Evolutionary conservation across 2,113 vertebrate species (phyloP).

Genomic region (Leucopternis melanops): DNA sequence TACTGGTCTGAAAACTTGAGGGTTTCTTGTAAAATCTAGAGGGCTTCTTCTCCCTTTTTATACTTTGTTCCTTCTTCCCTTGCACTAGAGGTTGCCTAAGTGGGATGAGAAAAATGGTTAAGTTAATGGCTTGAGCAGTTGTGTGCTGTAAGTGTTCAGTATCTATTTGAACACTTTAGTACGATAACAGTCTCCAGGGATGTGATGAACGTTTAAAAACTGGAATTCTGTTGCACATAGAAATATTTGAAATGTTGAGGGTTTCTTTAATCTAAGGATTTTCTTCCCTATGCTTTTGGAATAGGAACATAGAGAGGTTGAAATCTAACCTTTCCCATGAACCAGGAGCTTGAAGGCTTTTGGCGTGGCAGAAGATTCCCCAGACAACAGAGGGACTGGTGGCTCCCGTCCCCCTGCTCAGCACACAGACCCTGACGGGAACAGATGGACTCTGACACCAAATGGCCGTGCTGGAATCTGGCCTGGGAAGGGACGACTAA

Average conservation of each 20-base stretch:
- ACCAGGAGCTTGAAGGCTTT: neutral
- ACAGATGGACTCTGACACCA: neutral
- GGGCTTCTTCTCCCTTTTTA: neutral
- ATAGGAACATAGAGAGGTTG: neutral
- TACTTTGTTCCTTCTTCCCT: neutral
- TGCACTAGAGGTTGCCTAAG: neutral
- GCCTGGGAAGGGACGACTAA: neutral
- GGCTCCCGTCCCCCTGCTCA: neutral
- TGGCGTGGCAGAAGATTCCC: neutral
- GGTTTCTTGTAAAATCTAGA: neutral
- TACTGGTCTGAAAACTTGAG: neutral
- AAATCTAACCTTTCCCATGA: neutral
- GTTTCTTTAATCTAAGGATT: neutral
- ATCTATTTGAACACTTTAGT: too few relatives aligned
- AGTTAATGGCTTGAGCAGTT: neutral
- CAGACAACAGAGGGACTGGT: too few relatives aligned
- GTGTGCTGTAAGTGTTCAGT: neutral
- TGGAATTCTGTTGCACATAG: neutral
- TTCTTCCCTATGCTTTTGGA: neutral
- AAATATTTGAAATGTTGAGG: neutral
- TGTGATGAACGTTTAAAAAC: neutral
- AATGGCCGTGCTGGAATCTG: neutral
- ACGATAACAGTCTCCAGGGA: neutral
- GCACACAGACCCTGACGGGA: accelerated
- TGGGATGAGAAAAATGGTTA: neutral